phyloP scores from a whole-genome alignment of 2,888 invertebrate genomes.

The Strigamia maritima region DNA sequence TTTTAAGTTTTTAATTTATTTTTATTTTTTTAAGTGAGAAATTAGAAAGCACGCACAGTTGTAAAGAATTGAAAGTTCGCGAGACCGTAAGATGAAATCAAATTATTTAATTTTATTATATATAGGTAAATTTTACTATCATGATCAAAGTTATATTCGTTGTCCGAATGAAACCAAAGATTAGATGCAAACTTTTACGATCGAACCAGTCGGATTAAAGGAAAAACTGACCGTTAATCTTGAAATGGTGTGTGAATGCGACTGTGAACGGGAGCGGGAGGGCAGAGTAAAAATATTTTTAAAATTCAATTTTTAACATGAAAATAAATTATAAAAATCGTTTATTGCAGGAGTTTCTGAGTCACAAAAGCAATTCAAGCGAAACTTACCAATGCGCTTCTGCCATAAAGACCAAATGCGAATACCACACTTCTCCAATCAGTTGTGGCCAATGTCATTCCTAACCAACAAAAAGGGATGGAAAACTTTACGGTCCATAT shows the following conservation, averaged over 20 bases:
- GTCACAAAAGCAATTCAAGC: slow-evolving; percentile 49
- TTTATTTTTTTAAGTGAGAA: background rate
- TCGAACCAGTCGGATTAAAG: slow-evolving; percentile 90
- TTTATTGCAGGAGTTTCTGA: slow-evolving; percentile 46
- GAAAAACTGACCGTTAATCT: slow-evolving; percentile 83
- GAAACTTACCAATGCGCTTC: slow-evolving; percentile 53
- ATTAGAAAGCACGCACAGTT: slow-evolving; percentile 69
- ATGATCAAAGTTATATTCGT: slow-evolving; percentile 64
- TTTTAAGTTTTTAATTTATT: background rate
- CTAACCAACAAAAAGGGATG: slow-evolving; percentile 42
- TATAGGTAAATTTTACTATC: slow-evolving; percentile 53
- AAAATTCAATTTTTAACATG: background rate
- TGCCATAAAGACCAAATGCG: slow-evolving; percentile 41
- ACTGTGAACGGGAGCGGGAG: slow-evolving; percentile 81
- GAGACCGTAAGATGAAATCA: slow-evolving; percentile 62
- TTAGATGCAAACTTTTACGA: slow-evolving; percentile 79
- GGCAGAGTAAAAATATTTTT: slow-evolving; percentile 59
- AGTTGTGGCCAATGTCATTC: slow-evolving; percentile 57
- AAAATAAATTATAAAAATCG: background rate
- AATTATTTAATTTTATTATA: background rate
- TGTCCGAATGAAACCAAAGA: slow-evolving; percentile 76
- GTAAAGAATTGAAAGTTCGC: slow-evolving; percentile 86
- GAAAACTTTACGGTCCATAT: slow-evolving; percentile 60
- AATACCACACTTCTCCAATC: slow-evolving; percentile 52
- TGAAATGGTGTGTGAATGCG: slow-evolving; percentile 91